Evolutionary conservation across 2,113 vertebrate species (phyloP), one percentile per base, ranked within the genome.

Genomic region (Scophthalmus maximus): DNA sequence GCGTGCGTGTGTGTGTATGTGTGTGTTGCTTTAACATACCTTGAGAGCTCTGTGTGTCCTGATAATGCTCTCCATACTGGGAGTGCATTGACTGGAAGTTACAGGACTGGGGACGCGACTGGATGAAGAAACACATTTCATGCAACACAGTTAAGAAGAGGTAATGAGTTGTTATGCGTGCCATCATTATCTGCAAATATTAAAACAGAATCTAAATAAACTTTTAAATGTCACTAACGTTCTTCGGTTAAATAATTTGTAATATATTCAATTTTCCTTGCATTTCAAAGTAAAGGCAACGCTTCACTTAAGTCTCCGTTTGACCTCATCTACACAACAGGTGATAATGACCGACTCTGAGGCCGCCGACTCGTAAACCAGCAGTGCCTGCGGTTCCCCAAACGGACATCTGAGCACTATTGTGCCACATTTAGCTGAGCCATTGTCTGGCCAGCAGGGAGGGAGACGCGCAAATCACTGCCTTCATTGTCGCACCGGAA

Each of bases 11-110:
- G n/a, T 34, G 27, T 58, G 56, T 50, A 56, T 72, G 38, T 60
- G 57, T 62, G 0, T 52, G 29, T 25, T 25, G 23, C 57, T 73
- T n/a, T 47, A 55, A 78, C 73, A 3, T 91, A 94, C 93, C 93
- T 93, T 99, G 97, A n/a, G 97, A 99, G 76, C 96, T 96, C 88
- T 95, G 96, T 3, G 95, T 95, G 92, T 99, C 97, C 70, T 95
- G 95, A 82, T 96, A 98, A 88, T 95, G 96, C 58, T 98, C 97
- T 26, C 94, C 93, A 63, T 96, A 96, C 86, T 96, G 96, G 72
- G 96, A 90, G 29, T 97, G 97, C 93, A 96, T 92, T 6, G 96
- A 93, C 78, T 96, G 94, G 88, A 98, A 87, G 91, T 98, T 97
- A 83, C 95, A 97, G 29, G 96, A 95, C 87, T 95, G 97, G 11